Conservation (phyloP, 2,888 invertebrate genomes). For the Lepeophtheirus nordmannii region DNA sequence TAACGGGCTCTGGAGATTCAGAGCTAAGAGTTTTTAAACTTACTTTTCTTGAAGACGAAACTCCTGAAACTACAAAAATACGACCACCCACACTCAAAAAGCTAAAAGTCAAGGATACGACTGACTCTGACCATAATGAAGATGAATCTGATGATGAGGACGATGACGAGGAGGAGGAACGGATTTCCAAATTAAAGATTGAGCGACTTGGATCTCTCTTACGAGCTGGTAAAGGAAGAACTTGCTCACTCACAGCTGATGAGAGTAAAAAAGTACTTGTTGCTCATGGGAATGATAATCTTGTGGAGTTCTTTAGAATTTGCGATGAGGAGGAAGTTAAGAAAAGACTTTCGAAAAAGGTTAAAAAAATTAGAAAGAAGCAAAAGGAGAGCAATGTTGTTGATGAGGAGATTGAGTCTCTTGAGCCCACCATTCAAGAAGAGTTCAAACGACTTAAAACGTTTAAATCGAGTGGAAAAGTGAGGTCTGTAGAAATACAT, state of each 20-base stretch:
- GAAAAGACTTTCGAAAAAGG: slow-evolving; percentile 52
- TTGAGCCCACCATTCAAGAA: slow-evolving; percentile 27
- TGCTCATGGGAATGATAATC: slow-evolving; percentile 65
- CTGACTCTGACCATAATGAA: slow-evolving; percentile 16
- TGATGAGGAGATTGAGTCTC: slow-evolving; percentile 29
- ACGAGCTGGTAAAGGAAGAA: slow-evolving; percentile 59
- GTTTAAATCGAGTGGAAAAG: slow-evolving; percentile 31
- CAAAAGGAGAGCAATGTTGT: slow-evolving; percentile 39
- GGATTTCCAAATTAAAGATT: slow-evolving; percentile 50
- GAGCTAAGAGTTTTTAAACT: slow-evolving; percentile 72
- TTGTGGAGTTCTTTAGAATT: slow-evolving; percentile 67
- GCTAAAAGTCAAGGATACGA: slow-evolving; percentile 31
- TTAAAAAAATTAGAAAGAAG: slow-evolving; percentile 49
- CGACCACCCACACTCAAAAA: slow-evolving; percentile 35
- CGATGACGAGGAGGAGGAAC: slow-evolving; percentile 37
- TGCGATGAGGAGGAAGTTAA: slow-evolving; percentile 57
- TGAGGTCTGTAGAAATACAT: slow-evolving; percentile 52
- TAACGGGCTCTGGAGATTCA: slow-evolving; percentile 73
- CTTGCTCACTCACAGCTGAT: slow-evolving; percentile 58
- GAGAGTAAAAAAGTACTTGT: slow-evolving; percentile 52
- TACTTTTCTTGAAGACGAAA: slow-evolving; percentile 38
- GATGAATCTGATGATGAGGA: slow-evolving; percentile 35
- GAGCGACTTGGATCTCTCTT: slow-evolving; percentile 62
- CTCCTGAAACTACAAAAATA: neutral
- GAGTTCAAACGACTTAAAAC: slow-evolving; percentile 28